These are phyloP conservation scores for Agapornis roseicollis DNA, from an alignment of 2,113 vertebrate genomes.

Conservation along the genomic window DNA sequence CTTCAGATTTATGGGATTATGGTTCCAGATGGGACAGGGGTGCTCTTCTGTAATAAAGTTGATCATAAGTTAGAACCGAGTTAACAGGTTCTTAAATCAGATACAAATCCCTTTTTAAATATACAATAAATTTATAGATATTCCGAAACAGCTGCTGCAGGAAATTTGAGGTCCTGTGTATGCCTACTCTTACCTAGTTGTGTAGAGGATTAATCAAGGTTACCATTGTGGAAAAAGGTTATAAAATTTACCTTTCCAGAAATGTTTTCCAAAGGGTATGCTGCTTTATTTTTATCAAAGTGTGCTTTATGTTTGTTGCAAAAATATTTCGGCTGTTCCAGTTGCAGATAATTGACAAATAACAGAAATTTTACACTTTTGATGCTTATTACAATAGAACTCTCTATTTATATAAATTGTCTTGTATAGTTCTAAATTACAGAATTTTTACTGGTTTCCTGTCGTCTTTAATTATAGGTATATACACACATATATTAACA, in stretches of 20 bases:
- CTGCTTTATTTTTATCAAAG: background rate
- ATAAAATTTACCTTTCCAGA: background rate
- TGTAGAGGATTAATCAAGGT: background rate
- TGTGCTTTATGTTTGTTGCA: background rate
- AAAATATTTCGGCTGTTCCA: background rate
- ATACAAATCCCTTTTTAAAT: background rate
- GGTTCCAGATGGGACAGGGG: accelerated
- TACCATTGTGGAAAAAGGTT: background rate
- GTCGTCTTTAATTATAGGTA: background rate
- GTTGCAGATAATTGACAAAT: background rate
- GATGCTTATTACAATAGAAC: background rate
- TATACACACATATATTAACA: background rate
- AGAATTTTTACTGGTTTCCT: background rate
- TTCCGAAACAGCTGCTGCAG: background rate
- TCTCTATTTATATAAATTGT: background rate
- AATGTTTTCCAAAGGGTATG: background rate
- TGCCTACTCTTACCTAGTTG: background rate
- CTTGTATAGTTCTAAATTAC: background rate
- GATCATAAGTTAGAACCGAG: background rate
- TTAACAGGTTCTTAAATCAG: background rate
- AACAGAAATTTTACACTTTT: background rate
- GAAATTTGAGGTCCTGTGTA: background rate
- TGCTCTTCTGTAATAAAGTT: background rate
- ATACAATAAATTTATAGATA: background rate
- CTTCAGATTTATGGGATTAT: background rate